Evolutionary conservation across 2,113 vertebrate genomes (phyloP), one percentile per base, ranked within the genome.

Genomic region (Cyanistes caeruleus): DNA sequence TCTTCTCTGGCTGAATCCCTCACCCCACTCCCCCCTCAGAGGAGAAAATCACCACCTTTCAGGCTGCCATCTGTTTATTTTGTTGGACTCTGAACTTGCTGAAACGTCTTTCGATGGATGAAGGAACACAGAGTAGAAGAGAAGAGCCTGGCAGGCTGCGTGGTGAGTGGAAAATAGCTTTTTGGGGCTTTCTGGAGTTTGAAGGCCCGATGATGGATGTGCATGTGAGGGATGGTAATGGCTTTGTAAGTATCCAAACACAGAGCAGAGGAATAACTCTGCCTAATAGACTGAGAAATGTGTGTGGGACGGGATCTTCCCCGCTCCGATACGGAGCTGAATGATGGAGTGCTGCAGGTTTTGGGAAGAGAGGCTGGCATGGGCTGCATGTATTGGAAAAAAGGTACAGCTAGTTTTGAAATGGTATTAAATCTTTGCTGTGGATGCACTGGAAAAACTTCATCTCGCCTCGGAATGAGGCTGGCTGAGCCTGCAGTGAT

Each of bases 121-220:
- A 91, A 92, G 92, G 79, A 80, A 44, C 4, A 4, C 76, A 90
- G 95, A 97, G 93, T 92, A 78, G 95, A 96, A 96, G 96, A 96
- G 60, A 96, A 97, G 96, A 96, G 90, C 83, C 96, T 96, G 95
- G 96, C 96, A 96, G 95, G 88, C 95, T 95, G 93, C 76, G 11
- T 84, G 95, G 83, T 78, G 90, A 97, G 92, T 95, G 93, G 95
- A 97, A 97, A 96, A 93, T 64, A 55, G 82, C 64, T 95, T 94
- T 89, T 75, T 30, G 56, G 85, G 91, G 49, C 80, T 72, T 94
- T 84, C 75, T 95, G 93, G 90, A 92, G 93, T 56, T 95, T 78
- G 92, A 89, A 95, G 85, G 75, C 28, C 76, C 2, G 73, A 84
- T 95, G 96, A 96, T 97, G 95, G 95, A 96, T 96, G 83, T 94